These are phyloP conservation scores for Lophotis ruficrista DNA, from an alignment of 2,113 vertebrate genomes.

Conservation along the genomic window DNA sequence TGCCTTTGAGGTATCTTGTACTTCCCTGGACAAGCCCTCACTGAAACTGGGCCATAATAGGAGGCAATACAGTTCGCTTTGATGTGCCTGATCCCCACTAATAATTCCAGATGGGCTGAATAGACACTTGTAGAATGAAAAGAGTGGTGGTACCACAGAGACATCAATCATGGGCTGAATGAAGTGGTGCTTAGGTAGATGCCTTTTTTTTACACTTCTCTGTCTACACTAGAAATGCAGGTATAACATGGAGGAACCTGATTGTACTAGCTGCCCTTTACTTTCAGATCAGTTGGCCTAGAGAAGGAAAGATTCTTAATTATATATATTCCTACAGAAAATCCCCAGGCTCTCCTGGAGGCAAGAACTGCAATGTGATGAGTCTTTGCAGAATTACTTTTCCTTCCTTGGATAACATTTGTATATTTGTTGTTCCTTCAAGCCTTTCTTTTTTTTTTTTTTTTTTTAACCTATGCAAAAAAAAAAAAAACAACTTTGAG, in stretches of 20 bases:
- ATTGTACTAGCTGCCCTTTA: neutral
- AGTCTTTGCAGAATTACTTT: neutral
- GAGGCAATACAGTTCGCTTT: neutral
- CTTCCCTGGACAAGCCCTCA: neutral
- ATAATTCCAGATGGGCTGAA: neutral
- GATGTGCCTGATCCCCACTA: neutral
- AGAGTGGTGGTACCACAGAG: neutral
- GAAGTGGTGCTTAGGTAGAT: neutral
- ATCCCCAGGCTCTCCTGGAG: neutral
- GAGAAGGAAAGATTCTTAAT: neutral
- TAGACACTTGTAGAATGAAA: neutral
- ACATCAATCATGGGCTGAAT: rapidly evolving
- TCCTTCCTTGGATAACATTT: neutral
- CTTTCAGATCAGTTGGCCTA: neutral
- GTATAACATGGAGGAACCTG: neutral
- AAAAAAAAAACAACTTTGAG: neutral
- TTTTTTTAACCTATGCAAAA: too few species aligned
- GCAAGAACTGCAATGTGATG: neutral
- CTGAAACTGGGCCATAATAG: neutral
- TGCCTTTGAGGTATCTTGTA: neutral
- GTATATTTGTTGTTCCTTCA: neutral
- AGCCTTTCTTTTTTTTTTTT: neutral
- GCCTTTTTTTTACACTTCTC: neutral
- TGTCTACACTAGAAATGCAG: neutral
- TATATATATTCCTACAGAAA: neutral